Evolutionary conservation across 2,888 invertebrate genomes (phyloP).

Genomic region (Baronia brevicornis): DNA sequence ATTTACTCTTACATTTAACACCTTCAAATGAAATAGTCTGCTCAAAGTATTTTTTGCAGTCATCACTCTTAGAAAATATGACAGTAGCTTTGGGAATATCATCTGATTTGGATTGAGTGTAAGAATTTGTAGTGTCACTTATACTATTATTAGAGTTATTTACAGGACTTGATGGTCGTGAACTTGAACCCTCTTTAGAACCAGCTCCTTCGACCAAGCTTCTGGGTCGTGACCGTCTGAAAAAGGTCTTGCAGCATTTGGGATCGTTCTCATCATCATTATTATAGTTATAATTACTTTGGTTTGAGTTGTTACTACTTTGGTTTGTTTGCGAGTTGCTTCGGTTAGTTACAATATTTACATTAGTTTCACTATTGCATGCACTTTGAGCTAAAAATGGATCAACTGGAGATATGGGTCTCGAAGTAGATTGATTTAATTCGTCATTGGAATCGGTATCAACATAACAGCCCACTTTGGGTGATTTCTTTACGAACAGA

Average conservation of each 20-base stretch:
- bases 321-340: slow-evolving; percentile 37
- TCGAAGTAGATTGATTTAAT: slow-evolving; percentile 53
- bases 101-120: slow-evolving; percentile 53
- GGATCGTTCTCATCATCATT: slow-evolving; percentile 53
- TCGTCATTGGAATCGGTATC: slow-evolving; percentile 68
- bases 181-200: slow-evolving; percentile 44
- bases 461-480: slow-evolving; percentile 70
- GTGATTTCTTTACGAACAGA: slow-evolving; percentile 68
- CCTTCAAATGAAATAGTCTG: slow-evolving; percentile 69
- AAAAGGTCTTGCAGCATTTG: slow-evolving; percentile 64
- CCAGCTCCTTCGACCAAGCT: slow-evolving; percentile 52
- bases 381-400: slow-evolving; percentile 65
- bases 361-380: slow-evolving; percentile 37
- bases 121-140: slow-evolving; percentile 50
- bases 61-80: slow-evolving; percentile 58
- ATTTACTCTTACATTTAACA: slow-evolving; percentile 57
- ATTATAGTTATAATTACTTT: slow-evolving; percentile 31
- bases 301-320: slow-evolving; percentile 34
- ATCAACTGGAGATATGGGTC: slow-evolving; percentile 67
- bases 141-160: slow-evolving; percentile 54
- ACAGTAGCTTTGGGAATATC: slow-evolving; percentile 61
- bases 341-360: slow-evolving; percentile 34
- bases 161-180: slow-evolving; percentile 53
- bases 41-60: slow-evolving; percentile 57
- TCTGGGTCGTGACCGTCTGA: slow-evolving; percentile 59